Base-by-base conservation (phyloP, 2,797 vertebrate genomes). In the Lagorchestes hirsutus region DNA sequence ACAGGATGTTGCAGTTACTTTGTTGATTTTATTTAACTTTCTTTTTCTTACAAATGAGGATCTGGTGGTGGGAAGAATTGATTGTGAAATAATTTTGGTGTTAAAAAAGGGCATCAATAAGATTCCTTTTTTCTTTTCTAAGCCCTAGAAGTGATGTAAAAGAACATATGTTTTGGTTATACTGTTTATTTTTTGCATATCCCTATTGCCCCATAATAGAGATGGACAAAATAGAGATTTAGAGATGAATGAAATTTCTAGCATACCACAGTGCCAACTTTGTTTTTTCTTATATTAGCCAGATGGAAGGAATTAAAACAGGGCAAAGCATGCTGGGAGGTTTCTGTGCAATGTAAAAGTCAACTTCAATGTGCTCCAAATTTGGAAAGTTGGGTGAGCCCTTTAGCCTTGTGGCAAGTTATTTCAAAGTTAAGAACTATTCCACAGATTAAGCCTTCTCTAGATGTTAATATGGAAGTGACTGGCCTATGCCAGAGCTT, bases 271-370 rank as follows among this genome's bases (percentile, higher is more conserved):
- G 92, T 55, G 28, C 0, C 24, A 46, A 55, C 87, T 95, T 55
- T 94, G 5, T 67, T 87, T 96, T 97, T 90, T 91, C 55, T 96
- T 14, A 1, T 46, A 58, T 93, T 18, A 82, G 9, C 34, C 57
- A 92, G 50, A 93, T 90, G 34, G 56, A n/a, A 92, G 28, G 50
- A 96, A 94, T 96, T 97, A 93, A 95, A 96, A 93, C 54, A 67
- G 50, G 92, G 57, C 28, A 96, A 95, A 92, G 87, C 52, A 90
- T 95, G 91, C 59, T 96, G 27, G 95, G n/a, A 95, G 91, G 34
- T 95, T 92, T 92, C 27, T 95, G 29, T 54, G 12, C 96, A 97
- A 93, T n/a, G 58, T 92, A 97, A 92, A 18, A 93, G 34, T 94
- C 50, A 50, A 92, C 96, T 97, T 55, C 56, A 96, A 27, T 29